These are phyloP conservation scores for Clusia tigrina DNA, from an alignment of 2,888 invertebrate species.

Conservation along the genomic window DNA sequence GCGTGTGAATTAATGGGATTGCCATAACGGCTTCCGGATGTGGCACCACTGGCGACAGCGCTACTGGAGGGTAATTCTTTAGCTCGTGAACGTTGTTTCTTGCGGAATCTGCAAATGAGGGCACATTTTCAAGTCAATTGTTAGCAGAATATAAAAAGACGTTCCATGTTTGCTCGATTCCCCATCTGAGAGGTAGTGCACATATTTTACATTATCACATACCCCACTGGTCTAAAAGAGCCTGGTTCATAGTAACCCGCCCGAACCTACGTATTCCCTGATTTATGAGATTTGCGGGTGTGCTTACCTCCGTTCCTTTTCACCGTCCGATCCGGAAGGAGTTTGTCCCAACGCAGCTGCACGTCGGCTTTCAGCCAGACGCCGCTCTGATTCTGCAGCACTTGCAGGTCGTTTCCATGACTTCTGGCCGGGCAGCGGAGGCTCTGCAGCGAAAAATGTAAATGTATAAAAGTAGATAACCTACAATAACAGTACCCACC, in stretches of 20 bases:
- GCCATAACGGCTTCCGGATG: slow-evolving; percentile 34
- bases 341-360: slow-evolving; percentile 52
- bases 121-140: background rate
- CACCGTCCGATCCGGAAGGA: slow-evolving; percentile 67
- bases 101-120: slow-evolving; percentile 55
- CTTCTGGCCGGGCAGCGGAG: slow-evolving; percentile 55
- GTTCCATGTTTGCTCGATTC: background rate
- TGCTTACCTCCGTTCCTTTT: slow-evolving; percentile 67
- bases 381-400: slow-evolving; percentile 68
- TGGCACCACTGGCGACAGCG: background rate
- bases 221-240: too few relatives aligned
- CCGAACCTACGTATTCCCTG: too few relatives aligned
- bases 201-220: too few relatives aligned
- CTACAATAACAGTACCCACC: slow-evolving; percentile 51
- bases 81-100: slow-evolving; percentile 66
- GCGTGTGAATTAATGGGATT: slow-evolving; percentile 30
- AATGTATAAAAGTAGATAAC: background rate
- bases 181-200: too few relatives aligned
- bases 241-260: too few relatives aligned
- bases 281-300: too few relatives aligned
- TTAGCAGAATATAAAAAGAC: background rate
- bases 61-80: slow-evolving; percentile 6
- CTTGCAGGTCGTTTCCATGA: slow-evolving; percentile 69
- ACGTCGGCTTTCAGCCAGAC: slow-evolving; percentile 60
- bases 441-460: slow-evolving; percentile 40